A percentile compares a stretch with the other conserved stretches of the same genome.
phyloP scores from a whole-genome alignment of 1,140 invertebrate species.

The Neodiprion fabricii region DNA sequence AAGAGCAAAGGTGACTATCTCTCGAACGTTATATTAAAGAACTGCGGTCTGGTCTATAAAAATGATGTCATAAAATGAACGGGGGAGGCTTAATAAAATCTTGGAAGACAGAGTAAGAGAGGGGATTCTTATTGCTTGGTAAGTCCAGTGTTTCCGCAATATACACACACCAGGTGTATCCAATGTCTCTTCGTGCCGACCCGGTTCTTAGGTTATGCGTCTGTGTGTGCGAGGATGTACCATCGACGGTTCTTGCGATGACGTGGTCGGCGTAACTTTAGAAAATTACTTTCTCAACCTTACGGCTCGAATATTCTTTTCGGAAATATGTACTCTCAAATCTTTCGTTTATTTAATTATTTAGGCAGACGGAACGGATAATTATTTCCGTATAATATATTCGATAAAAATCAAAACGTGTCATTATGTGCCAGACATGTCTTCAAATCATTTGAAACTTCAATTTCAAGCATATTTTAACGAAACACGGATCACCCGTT shows the following conservation, averaged over 20 bases:
- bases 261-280: background rate
- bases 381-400: too few species aligned
- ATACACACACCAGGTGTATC: constrained; percentile 60
- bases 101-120: constrained; percentile 21
- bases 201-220: too few species aligned
- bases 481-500: too few species aligned
- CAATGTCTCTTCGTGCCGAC: constrained; percentile 42
- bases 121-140: constrained; percentile 52
- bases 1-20: too few species aligned
- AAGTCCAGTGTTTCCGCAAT: constrained; percentile 59
- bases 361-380: too few species aligned
- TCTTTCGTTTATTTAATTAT: too few species aligned
- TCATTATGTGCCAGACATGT: too few species aligned
- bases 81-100: constrained; percentile 48
- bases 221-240: background rate
- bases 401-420: too few species aligned
- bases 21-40: background rate
- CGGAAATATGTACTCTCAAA: too few species aligned
- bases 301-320: too few species aligned
- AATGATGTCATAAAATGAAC: constrained; percentile 8
- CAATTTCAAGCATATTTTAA: too few species aligned
- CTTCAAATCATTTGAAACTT: too few species aligned
- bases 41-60: background rate
- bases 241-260: background rate
- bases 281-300: background rate